These are phyloP conservation scores for Stomorhina lunata DNA, from an alignment of 2,888 invertebrate species.

Conservation along the genomic window DNA sequence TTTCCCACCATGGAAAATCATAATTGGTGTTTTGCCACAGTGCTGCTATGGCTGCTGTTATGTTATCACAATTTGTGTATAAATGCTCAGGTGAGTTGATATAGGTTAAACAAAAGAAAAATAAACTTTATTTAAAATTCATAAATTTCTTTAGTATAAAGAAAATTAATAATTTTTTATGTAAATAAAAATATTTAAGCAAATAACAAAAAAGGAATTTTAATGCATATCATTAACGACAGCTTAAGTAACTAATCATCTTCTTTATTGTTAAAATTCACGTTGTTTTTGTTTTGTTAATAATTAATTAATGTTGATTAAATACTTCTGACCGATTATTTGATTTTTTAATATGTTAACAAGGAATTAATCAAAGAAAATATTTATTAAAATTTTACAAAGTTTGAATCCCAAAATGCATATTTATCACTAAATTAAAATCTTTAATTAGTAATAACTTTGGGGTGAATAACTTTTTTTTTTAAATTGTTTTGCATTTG, in stretches of 20 bases:
- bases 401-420: background rate
- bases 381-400: background rate
- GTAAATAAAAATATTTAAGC: slow-evolving; percentile 3
- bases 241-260: slow-evolving; percentile 26
- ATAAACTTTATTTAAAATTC: background rate
- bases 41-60: slow-evolving; percentile 62
- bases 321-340: background rate
- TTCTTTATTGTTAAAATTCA: background rate
- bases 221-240: slow-evolving; percentile 39
- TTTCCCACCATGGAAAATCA: slow-evolving; percentile 56
- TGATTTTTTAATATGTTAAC: background rate
- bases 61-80: slow-evolving; percentile 55
- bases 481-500: too few species aligned
- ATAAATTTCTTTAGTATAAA: background rate
- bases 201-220: slow-evolving; percentile 48
- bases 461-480: too few species aligned
- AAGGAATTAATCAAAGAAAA: background rate
- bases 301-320: slow-evolving; percentile 23
- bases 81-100: slow-evolving; percentile 60
- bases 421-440: too few species aligned
- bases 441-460: too few species aligned
- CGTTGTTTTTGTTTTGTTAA: background rate
- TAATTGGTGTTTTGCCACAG: slow-evolving; percentile 62
- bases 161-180: slow-evolving; percentile 41
- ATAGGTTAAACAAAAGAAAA: slow-evolving; percentile 5